A percentile compares a stretch with the other conserved stretches of the same genome.
These are phyloP conservation scores for Didymodactylos carnosus DNA, from an alignment of 2,888 invertebrate genomes.

Conservation along the genomic window DNA sequence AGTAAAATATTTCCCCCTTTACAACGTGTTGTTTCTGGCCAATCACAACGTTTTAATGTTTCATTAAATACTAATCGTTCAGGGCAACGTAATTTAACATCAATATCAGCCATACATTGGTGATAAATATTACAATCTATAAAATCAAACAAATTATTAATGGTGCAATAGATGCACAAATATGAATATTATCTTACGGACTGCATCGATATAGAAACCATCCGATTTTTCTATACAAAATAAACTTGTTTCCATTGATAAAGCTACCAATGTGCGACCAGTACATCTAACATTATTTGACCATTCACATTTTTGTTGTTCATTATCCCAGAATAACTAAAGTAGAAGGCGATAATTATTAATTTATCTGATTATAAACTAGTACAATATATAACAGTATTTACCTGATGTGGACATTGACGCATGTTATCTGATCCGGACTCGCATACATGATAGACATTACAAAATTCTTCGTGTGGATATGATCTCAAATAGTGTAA, in stretches of 20 bases:
- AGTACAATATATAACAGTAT: too few relatives aligned
- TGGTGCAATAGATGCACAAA: too few relatives aligned
- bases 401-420: slow-evolving; percentile 15
- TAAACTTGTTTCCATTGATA: slow-evolving; percentile 7
- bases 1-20: slow-evolving; percentile 6
- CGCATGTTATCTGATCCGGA: slow-evolving; percentile 10
- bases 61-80: slow-evolving; percentile 13
- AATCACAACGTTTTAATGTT: slow-evolving; percentile 12
- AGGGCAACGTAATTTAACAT: slow-evolving; percentile 12
- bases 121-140: slow-evolving; percentile 12
- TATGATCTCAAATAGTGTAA: slow-evolving; percentile 6
- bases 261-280: slow-evolving; percentile 10
- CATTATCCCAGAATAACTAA: slow-evolving; percentile 11
- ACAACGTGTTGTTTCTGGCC: slow-evolving; percentile 11
- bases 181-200: background rate
- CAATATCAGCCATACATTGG: slow-evolving; percentile 14
- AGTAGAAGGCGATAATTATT: too few relatives aligned
- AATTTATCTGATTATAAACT: too few relatives aligned
- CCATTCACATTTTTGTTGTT: slow-evolving; percentile 14
- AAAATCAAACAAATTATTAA: background rate
- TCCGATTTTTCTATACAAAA: slow-evolving; percentile 14
- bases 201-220: slow-evolving; percentile 11
- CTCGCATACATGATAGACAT: slow-evolving; percentile 14
- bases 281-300: slow-evolving; percentile 14
- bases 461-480: slow-evolving; percentile 12